These are phyloP conservation scores for Hoplodrina blanda DNA, from an alignment of 2,888 invertebrate species.

Conservation along the genomic window DNA sequence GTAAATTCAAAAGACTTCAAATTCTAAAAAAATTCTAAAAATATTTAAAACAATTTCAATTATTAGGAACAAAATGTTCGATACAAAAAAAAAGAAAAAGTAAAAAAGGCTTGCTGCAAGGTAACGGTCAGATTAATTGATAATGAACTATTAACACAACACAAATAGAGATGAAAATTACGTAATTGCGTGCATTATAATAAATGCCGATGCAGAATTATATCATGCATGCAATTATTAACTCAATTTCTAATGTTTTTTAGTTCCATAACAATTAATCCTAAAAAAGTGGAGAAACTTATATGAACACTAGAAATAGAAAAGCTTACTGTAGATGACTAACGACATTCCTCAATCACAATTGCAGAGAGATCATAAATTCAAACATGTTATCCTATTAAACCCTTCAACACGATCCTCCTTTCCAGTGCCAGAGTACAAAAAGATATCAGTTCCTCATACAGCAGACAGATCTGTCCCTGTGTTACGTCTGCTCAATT, in stretches of 20 bases:
- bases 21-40: conserved; percentile 1
- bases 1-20: not conserved
- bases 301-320: conserved; percentile 4
- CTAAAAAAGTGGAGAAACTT: not conserved
- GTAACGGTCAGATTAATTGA: too few relatives aligned
- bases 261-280: too few relatives aligned
- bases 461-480: conserved; percentile 36
- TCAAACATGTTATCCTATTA: conserved; percentile 20
- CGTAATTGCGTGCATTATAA: too few relatives aligned
- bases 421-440: conserved; percentile 2
- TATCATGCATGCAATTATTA: too few relatives aligned
- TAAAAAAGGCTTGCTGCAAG: not conserved
- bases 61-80: conserved; percentile 11
- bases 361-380: conserved; percentile 24
- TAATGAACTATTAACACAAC: too few relatives aligned
- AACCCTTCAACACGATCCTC: conserved; percentile 20
- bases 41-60: conserved; percentile 15
- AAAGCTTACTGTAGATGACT: conserved; percentile 20
- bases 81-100: not conserved
- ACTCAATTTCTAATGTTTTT: too few relatives aligned
- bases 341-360: conserved; percentile 20
- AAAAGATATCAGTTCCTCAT: conserved; percentile 28
- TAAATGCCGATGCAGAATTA: too few relatives aligned
- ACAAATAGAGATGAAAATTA: too few relatives aligned
- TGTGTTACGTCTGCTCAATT: conserved; percentile 48